Percentiles rank a stretch among this genome's conserved stretches.
phyloP scores from a whole-genome alignment of 2,797 vertebrate species.

The Botia almorhae region DNA sequence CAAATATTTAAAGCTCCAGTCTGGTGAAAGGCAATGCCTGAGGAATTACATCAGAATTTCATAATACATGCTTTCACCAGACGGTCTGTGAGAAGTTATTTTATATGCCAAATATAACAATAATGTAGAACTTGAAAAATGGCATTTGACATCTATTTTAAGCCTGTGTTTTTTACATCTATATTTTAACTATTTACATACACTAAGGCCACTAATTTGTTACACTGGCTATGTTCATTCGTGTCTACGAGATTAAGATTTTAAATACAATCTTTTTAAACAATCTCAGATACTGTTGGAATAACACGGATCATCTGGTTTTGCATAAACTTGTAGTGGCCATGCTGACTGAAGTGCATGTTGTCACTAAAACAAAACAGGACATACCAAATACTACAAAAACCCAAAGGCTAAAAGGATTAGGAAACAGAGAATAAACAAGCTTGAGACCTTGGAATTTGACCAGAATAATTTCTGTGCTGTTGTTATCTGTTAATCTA shows the following conservation, averaged over 20 bases:
- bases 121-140: too few relatives aligned
- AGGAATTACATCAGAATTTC: background rate
- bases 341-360: background rate
- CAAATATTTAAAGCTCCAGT: constrained; percentile 10
- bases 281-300: too few relatives aligned
- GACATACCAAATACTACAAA: background rate
- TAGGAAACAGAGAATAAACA: background rate
- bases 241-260: too few relatives aligned
- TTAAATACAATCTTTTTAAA: too few relatives aligned
- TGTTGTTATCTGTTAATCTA: background rate
- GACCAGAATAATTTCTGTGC: background rate
- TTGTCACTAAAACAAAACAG: background rate
- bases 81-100: background rate
- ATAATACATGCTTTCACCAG: background rate
- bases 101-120: too few relatives aligned
- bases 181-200: too few relatives aligned
- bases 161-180: too few relatives aligned
- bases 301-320: background rate
- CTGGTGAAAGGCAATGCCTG: constrained; percentile 5
- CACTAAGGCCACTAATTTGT: too few relatives aligned
- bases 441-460: background rate
- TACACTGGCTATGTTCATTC: too few relatives aligned
- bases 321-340: background rate
- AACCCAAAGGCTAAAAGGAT: background rate
- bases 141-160: too few relatives aligned